phyloP scores from a whole-genome alignment of 2,797 vertebrate species.

The Agapornis canus region DNA sequence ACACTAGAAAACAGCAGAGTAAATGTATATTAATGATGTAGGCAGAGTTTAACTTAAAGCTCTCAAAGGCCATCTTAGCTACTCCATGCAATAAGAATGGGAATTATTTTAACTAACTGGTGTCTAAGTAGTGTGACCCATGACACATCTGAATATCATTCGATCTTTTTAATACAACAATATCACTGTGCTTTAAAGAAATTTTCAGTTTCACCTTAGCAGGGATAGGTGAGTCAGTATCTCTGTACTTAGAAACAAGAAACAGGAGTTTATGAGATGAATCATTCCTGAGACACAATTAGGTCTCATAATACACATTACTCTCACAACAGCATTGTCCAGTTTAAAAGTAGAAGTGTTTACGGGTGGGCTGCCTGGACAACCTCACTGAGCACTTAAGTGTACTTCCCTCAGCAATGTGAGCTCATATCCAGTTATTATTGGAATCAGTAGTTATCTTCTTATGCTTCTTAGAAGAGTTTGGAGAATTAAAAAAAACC shows the following conservation, averaged over 20 bases:
- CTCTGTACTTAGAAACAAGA: neutral
- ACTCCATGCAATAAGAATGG: neutral
- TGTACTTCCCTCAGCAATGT: neutral
- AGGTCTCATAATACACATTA: neutral
- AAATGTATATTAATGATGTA: neutral
- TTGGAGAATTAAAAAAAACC: neutral
- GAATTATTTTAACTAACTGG: neutral
- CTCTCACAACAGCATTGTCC: neutral
- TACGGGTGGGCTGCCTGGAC: neutral
- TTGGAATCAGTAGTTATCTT: neutral
- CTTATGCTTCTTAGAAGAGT: conserved; percentile 14
- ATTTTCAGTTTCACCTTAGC: neutral
- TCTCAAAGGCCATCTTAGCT: neutral
- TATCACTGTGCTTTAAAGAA: neutral
- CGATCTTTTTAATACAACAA: neutral
- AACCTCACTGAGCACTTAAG: neutral
- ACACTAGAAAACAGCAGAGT: neutral
- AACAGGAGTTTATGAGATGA: neutral
- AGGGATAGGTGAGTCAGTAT: neutral
- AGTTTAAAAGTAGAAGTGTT: neutral
- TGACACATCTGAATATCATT: neutral
- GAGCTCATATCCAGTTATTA: conserved; percentile 12
- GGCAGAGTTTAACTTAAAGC: neutral
- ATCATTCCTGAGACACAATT: neutral
- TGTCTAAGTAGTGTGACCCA: neutral